These are phyloP conservation scores for Drosophila jambulina DNA, from an alignment of 1,140 invertebrate genomes.

Conservation along the genomic window DNA sequence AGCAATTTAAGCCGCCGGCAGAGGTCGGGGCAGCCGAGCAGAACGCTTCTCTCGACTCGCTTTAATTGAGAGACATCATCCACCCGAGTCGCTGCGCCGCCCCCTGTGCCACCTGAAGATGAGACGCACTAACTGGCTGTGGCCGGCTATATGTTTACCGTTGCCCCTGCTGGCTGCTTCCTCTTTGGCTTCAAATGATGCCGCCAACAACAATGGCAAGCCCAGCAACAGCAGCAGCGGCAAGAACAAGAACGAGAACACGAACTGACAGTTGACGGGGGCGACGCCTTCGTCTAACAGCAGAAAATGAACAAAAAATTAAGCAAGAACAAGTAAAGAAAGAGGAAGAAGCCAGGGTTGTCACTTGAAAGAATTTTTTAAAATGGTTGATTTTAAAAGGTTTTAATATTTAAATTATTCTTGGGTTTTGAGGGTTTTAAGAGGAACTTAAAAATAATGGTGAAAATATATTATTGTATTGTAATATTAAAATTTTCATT, in stretches of 20 bases:
- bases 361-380: background rate
- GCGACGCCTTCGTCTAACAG: constrained; percentile 72
- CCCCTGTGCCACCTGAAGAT: constrained; percentile 27
- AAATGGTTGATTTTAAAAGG: background rate
- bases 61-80: constrained; percentile 61
- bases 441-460: no score
- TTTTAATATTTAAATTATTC: background rate
- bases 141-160: constrained; percentile 63
- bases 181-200: constrained; percentile 49
- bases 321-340: background rate
- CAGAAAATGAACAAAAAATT: constrained; percentile 15
- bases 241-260: constrained; percentile 47
- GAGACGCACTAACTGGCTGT: constrained; percentile 65
- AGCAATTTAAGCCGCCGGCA: constrained; percentile 58
- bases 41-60: constrained; percentile 54
- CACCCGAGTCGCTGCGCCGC: background rate
- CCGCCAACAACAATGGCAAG: constrained; percentile 51
- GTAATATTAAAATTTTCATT: background rate
- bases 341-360: background rate
- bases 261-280: constrained; percentile 56
- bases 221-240: constrained; percentile 3
- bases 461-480: background rate
- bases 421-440: background rate
- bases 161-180: constrained; percentile 45
- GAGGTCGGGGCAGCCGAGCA: constrained; percentile 62